Conservation (phyloP, 2,113 vertebrate species). For the Psilopsiagon aurifrons region DNA sequence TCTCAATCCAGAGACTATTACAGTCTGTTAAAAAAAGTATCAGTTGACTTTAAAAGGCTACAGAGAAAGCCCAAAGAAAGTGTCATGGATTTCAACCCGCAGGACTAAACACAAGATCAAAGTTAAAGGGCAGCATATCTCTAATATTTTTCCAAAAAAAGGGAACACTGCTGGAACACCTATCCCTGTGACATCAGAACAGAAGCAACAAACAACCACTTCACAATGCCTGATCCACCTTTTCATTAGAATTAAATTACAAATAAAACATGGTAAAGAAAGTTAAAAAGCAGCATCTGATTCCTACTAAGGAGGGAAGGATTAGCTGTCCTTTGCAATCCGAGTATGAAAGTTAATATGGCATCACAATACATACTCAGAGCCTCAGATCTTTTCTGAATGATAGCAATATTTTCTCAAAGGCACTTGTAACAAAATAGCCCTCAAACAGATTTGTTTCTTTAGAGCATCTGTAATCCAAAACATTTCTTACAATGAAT, state of each 20-base stretch:
- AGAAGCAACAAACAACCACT: conserved; percentile 7
- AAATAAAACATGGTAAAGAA: neutral
- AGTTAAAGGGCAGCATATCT: neutral
- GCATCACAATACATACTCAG: neutral
- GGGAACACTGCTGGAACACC: neutral
- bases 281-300: conserved; percentile 7
- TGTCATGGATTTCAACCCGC: neutral
- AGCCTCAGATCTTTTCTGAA: conserved; percentile 32
- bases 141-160: neutral
- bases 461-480: conserved; percentile 18
- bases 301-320: neutral
- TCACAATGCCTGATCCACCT: neutral
- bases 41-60: neutral
- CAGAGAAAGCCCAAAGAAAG: neutral
- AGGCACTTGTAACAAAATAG: conserved; percentile 39
- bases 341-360: neutral
- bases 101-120: conserved; percentile 3
- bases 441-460: conserved; percentile 27
- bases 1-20: conserved; percentile 3
- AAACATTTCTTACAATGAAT: neutral
- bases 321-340: conserved; percentile 37
- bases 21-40: neutral
- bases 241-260: conserved; percentile 51
- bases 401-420: conserved; percentile 29
- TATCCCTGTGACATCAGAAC: neutral